Evolutionary conservation across 2,113 vertebrate species (phyloP).

Genomic region (Rallus limicola): DNA sequence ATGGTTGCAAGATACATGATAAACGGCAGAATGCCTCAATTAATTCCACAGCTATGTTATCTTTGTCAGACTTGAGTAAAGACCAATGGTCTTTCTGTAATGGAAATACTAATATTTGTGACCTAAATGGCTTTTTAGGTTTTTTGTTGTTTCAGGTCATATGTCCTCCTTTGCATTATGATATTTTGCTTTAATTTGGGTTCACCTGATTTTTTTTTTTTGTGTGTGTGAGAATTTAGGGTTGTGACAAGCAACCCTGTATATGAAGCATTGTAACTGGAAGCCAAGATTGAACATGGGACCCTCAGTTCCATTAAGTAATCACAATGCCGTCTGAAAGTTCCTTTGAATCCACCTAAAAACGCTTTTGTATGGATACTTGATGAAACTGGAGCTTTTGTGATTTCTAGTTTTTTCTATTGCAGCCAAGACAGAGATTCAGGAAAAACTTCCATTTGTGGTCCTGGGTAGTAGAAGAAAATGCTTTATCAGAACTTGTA

Average conservation of each 20-base stretch:
- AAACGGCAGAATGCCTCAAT: background rate
- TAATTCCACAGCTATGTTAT: background rate
- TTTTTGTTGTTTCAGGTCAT: background rate
- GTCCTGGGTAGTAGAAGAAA: background rate
- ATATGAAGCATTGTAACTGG: rapidly evolving
- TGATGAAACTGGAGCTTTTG: background rate
- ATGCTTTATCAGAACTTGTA: background rate
- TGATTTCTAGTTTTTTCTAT: background rate
- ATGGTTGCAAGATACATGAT: background rate
- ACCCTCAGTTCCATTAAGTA: background rate
- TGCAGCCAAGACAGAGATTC: background rate
- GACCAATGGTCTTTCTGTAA: background rate
- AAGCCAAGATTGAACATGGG: background rate
- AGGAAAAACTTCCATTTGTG: background rate
- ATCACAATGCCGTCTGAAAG: background rate
- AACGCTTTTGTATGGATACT: background rate
- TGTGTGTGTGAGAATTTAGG: background rate
- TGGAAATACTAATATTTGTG: background rate
- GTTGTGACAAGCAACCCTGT: background rate
- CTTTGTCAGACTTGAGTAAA: background rate
- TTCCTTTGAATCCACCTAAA: background rate
- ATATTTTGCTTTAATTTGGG: background rate
- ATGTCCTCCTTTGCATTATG: background rate
- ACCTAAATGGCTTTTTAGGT: background rate
- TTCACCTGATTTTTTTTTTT: background rate